Percentiles rank a stretch among this genome's conserved stretches.
phyloP scores from a whole-genome alignment of 2,888 invertebrate species.

The Campoplex capitator region DNA sequence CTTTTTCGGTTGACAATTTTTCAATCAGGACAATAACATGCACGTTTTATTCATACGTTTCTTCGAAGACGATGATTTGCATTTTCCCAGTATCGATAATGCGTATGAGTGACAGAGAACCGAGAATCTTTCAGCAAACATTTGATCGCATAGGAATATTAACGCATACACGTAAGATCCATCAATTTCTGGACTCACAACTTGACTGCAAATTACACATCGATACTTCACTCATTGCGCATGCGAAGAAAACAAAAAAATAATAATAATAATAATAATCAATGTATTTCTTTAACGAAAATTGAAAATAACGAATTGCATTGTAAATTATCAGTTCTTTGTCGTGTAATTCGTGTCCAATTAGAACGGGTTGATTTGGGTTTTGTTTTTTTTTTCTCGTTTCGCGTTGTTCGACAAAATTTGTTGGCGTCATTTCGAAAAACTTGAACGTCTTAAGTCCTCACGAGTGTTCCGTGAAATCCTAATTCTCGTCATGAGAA shows the following conservation, averaged over 20 bases:
- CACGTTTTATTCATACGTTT: slow-evolving; percentile 6
- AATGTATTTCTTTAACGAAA: slow-evolving; percentile 23
- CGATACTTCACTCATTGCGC: slow-evolving; percentile 33
- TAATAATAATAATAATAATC: background rate
- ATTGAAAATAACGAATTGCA: slow-evolving; percentile 10
- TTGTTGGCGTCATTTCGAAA: background rate
- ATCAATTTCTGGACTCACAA: slow-evolving; percentile 22
- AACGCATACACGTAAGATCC: slow-evolving; percentile 7
- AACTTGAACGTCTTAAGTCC: background rate
- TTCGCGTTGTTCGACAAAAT: background rate
- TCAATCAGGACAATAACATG: background rate
- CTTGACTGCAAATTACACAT: slow-evolving; percentile 26
- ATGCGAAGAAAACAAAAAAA: background rate
- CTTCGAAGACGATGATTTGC: slow-evolving; percentile 29
- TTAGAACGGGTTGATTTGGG: background rate
- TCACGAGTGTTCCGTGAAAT: slow-evolving; percentile 28
- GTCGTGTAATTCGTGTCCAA: slow-evolving; percentile 8
- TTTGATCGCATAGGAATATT: slow-evolving; percentile 51
- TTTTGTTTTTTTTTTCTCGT: background rate
- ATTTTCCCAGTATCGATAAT: slow-evolving; percentile 28
- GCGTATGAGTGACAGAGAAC: slow-evolving; percentile 43
- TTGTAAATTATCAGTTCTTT: background rate
- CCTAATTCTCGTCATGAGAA: slow-evolving; percentile 39
- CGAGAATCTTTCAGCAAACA: slow-evolving; percentile 61
- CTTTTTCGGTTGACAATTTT: slow-evolving; percentile 78